Percentiles rank a stretch among this genome's conserved stretches.
phyloP scores from a whole-genome alignment of 2,113 vertebrate species.

The Pseudolaguvia tuberculata region DNA sequence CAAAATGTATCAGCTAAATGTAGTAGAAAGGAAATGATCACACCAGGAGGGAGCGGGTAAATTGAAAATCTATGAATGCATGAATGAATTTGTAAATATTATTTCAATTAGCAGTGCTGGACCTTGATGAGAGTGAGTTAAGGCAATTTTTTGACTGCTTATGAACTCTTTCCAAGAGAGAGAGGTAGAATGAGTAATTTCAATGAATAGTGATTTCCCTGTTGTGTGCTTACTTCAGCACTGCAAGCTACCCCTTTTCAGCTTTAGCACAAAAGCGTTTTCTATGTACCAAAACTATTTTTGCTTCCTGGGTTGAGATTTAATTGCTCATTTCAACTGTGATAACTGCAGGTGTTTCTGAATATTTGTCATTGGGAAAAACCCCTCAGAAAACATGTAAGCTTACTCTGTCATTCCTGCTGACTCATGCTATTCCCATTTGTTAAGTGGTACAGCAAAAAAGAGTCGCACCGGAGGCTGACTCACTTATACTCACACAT shows the following conservation, averaged over 20 bases:
- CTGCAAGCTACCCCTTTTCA: conserved; percentile 8
- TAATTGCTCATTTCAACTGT: conserved; percentile 26
- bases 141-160: background rate
- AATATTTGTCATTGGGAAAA: conserved; percentile 15
- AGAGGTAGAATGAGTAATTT: background rate
- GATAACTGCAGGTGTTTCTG: conserved; percentile 27
- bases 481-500: background rate
- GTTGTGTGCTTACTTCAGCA: conserved; percentile 32
- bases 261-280: background rate
- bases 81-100: conserved; percentile 2
- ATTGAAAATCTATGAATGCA: background rate
- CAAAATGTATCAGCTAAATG: background rate
- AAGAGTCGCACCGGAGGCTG: background rate
- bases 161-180: background rate
- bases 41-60: conserved; percentile 7
- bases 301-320: conserved; percentile 18
- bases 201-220: conserved; percentile 16
- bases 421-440: conserved; percentile 31
- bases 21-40: conserved; percentile 8
- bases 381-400: background rate
- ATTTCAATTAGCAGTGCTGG: background rate
- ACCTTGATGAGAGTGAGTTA: background rate
- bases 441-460: conserved; percentile 12
- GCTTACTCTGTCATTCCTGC: background rate
- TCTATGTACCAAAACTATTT: conserved; percentile 1